Conservation (phyloP, 2,888 invertebrate species). For the Drosophila eohydei region DNA sequence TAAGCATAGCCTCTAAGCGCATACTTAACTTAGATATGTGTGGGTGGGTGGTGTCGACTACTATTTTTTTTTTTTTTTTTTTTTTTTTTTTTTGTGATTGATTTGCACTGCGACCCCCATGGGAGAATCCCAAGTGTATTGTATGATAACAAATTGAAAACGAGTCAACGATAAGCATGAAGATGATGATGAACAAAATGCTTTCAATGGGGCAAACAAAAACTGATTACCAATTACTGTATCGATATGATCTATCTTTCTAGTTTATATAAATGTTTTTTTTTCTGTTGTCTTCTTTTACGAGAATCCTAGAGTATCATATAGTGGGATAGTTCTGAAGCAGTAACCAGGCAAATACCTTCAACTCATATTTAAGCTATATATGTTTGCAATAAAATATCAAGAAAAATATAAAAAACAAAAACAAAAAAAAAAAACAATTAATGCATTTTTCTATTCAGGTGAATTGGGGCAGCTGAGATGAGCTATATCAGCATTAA, state of each 20-base stretch:
- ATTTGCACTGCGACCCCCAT: slow-evolving; percentile 20
- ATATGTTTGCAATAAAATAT: slow-evolving; percentile 79
- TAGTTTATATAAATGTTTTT: slow-evolving; percentile 32
- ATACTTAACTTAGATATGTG: slow-evolving; percentile 44
- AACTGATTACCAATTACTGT: slow-evolving; percentile 35
- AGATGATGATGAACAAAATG: slow-evolving; percentile 22
- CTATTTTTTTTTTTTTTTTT: slow-evolving; percentile 42
- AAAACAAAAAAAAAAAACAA: neutral
- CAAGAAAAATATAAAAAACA: slow-evolving; percentile 54
- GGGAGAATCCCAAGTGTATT: slow-evolving; percentile 40
- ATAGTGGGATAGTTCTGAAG: slow-evolving; percentile 72
- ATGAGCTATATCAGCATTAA: neutral
- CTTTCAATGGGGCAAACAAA: slow-evolving; percentile 46
- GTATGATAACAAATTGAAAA: slow-evolving; percentile 41
- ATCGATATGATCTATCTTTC: slow-evolving; percentile 38
- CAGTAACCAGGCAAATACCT: slow-evolving; percentile 78
- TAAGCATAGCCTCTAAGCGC: slow-evolving; percentile 72
- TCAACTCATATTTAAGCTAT: slow-evolving; percentile 77
- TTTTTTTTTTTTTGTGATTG: slow-evolving; percentile 30
- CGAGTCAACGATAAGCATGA: slow-evolving; percentile 58
- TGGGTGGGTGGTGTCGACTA: slow-evolving; percentile 25
- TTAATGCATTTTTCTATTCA: slow-evolving; percentile 12
- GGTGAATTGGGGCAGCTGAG: neutral
- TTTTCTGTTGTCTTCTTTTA: slow-evolving; percentile 41
- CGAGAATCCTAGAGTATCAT: slow-evolving; percentile 64